Conservation (phyloP, 2,888 invertebrate genomes). For the Dermolepida albohirtum region DNA sequence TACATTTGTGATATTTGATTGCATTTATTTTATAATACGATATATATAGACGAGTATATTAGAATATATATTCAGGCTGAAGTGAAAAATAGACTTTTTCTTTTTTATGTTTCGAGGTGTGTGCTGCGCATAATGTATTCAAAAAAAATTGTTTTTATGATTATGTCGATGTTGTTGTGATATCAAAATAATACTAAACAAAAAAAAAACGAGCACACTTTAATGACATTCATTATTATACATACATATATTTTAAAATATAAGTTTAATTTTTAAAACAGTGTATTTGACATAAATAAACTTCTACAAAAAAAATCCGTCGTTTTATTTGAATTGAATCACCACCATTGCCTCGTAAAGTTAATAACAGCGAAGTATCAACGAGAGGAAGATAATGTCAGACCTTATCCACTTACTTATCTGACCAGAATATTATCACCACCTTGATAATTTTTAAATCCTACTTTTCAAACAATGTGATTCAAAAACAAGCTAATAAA, state of each 20-base stretch:
- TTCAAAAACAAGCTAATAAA: too few relatives aligned
- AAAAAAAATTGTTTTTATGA: slow-evolving; percentile 25
- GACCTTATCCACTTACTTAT: too few relatives aligned
- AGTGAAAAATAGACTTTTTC: slow-evolving; percentile 6
- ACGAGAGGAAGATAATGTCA: too few relatives aligned
- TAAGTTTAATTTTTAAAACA: slow-evolving; percentile 57
- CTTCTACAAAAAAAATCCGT: slow-evolving; percentile 54
- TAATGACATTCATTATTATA: slow-evolving; percentile 41
- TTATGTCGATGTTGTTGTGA: slow-evolving; percentile 30
- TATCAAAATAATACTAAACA: slow-evolving; percentile 21
- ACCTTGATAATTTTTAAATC: too few relatives aligned
- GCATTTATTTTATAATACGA: slow-evolving; percentile 45
- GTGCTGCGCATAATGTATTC: slow-evolving; percentile 31
- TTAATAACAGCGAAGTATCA: too few relatives aligned
- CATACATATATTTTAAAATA: slow-evolving; percentile 44
- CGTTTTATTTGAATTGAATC: too few relatives aligned
- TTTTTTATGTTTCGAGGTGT: slow-evolving; percentile 11
- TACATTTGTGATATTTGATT: slow-evolving; percentile 52
- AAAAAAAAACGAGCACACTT: slow-evolving; percentile 49
- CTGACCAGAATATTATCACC: too few relatives aligned
- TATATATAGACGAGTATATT: neutral
- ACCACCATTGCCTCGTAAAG: too few relatives aligned
- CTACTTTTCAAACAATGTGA: too few relatives aligned
- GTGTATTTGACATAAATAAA: slow-evolving; percentile 63
- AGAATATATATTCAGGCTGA: slow-evolving; percentile 24